Percentiles rank a stretch among this genome's conserved stretches.
phyloP scores from a whole-genome alignment of 2,888 invertebrate genomes.

The Diaprepes abbreviatus region DNA sequence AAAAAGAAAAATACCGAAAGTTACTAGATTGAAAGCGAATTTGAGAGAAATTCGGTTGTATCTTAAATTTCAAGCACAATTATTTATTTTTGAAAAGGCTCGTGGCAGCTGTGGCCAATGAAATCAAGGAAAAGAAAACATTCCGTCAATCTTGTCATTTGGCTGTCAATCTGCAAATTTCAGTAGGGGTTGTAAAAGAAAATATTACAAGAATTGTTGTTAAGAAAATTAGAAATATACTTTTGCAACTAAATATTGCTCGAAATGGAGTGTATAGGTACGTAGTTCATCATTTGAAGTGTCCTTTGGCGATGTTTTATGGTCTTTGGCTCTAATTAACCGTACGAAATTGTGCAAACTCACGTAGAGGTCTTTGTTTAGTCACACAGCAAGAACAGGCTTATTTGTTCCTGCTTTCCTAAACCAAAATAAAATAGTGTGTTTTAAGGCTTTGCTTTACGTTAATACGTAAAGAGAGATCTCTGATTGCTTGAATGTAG shows the following conservation, averaged over 20 bases:
- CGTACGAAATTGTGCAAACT: slow-evolving; percentile 16
- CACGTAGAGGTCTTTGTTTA: slow-evolving; percentile 21
- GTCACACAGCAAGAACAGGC: background rate
- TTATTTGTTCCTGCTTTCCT: too few relatives aligned
- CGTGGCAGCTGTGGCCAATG: background rate
- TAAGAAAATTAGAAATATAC: background rate
- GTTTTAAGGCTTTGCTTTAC: too few relatives aligned
- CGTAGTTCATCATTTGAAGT: background rate
- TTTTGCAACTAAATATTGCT: background rate
- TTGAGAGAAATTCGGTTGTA: background rate
- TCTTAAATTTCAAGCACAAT: background rate
- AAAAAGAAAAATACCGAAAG: background rate
- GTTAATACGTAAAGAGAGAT: too few relatives aligned
- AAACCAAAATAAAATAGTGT: too few relatives aligned
- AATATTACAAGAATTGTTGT: background rate
- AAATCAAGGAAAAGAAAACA: too few relatives aligned
- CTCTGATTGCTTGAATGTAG: too few relatives aligned
- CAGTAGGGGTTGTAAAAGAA: slow-evolving; percentile 15
- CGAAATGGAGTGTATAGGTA: slow-evolving; percentile 37
- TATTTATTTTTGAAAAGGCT: background rate
- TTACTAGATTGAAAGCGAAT: background rate
- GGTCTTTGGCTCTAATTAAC: background rate
- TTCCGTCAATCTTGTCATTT: background rate
- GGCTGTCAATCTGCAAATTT: slow-evolving; percentile 1
- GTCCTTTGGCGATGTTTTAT: background rate